Base-by-base conservation (phyloP, 2,888 invertebrate genomes). In the Chromoteleia sp. region DNA sequence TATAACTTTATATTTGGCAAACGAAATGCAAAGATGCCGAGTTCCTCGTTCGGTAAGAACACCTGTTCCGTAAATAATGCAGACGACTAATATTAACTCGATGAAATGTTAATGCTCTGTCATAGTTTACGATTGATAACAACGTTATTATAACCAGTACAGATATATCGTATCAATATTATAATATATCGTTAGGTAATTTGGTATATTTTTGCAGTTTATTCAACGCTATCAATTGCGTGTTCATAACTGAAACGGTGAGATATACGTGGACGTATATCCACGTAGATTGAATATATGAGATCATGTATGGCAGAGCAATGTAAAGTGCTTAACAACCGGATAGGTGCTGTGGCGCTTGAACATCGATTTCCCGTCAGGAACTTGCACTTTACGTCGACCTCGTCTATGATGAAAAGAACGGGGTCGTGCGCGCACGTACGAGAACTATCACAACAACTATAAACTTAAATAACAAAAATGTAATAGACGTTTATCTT, bases 301-400 rank as follows among this genome's bases (percentile, higher is more conserved):
- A 19, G 65, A 78, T 73, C 71, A 50, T 48, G 56, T 78, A 65
- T 67, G 50, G 71, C 52, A 43, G 65, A 73, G 52, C 78, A 39
- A 63, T 67, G 61, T 73, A 73, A 79, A 79, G 59, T 74, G 74
- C 68, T 79, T 79, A 74, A 79, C 73, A 74, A 83, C 82, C 84
- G 82, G 84, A 80, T 80, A 84, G 82, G 78, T 84, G 79, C 83
- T 82, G 83, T 83, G 85, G 85, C 85, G 85, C 85, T 86, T 81
- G 83, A 79, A 76, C 85, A 87, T 87, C 86, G 87, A 87, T 87
- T 87, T 87, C 65, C 87, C 85, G 87, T 87, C 86, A 83, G 86
- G 83, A 87, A 87, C 85, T 87, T 85, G 83, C 85, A 85, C 82
- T 79, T 81, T 84, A 84, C 83, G 83, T 86, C 81, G 79, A 71